Base-by-base conservation (phyloP, 2,888 invertebrate genomes). In the Drosophila sordidula region DNA sequence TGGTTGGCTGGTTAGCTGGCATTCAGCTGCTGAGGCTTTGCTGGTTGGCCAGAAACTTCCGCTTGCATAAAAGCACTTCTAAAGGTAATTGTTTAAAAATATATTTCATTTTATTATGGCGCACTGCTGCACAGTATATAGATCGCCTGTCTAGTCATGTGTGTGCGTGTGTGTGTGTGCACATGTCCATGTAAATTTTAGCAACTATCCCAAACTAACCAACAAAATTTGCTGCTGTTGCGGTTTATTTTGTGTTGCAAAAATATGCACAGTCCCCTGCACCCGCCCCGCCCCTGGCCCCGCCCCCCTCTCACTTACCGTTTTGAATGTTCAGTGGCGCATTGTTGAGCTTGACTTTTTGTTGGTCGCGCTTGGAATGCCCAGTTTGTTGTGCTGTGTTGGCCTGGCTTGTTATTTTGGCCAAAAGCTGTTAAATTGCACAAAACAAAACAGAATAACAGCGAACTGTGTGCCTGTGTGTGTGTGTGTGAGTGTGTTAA, bases 401-500 rank as follows among this genome's bases (percentile, higher is more conserved):
- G 62, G 65, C 56, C 75, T 59, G 86, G 75, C 83, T 83, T 88
- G 88, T 83, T 83, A 88, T 88, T 88, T 87, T 88, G 72, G 86
- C 83, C 88, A 88, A 88, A 83, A 83, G 83, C 88, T 83, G 83
- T 83, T 88, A 83, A 83, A 83, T 83, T 83, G 88, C 86, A 78
- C 72, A 86, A 88, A 88, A 75, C 88, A 87, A 87, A 87, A 72
- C 71, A 72, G 62, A 63, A 29, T 26, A 50, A 65, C 56, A 42
- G 25, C 56, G 49, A 6, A 18, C 8, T 25, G 46, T 25, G 41
- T 41, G 16, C 18, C 25, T 22, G 58, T 54, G 25, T 46, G 41
- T 36, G 47, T 52, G 41, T 66, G 29, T 46, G 22, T 11, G 45
- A 39, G 16, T 14, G 36, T 52, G 14, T 67, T 44, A 52, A 67